Base-by-base conservation (phyloP, 2,797 vertebrate genomes). In the Otolemur crassicaudatus region DNA sequence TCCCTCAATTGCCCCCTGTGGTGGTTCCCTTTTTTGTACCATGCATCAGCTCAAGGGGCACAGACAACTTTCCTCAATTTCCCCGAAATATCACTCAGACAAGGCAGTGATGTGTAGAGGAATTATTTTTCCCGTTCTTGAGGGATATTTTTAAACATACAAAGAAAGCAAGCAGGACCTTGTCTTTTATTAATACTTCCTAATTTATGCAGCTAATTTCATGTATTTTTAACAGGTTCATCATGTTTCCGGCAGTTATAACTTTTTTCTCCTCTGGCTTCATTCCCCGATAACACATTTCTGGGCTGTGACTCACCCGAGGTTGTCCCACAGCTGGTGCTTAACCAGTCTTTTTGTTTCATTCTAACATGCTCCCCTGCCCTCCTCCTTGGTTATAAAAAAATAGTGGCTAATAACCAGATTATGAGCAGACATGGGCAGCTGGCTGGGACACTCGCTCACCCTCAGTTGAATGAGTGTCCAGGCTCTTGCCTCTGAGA, bases 211-310 rank as follows among this genome's bases (percentile, higher is more conserved):
- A 65, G 61, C 40, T 79, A 67, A 82, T 87, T 93, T 87, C 61
- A 49, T 90, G 61, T 88, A 63, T 92, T 95, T 96, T 88, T 94
- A 91, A 95, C 87, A 90, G 94, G 76, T 91, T 84, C 84, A n/a
- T 94, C 63, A 16, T 81, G 82, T 93, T 94, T 85, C 95, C 9
- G 27, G 77, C 91, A 90, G 65, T 94, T 90, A 58, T n/a, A 81
- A 80, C 49, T 60, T 82, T 40, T 90, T 89, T 43, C 63, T 53
- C 73, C 27, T 81, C 72, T 95, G 94, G 75, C 94, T 79, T 95
- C 58, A 27, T 34, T 94, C 79, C 69, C 79, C 87, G 91, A 90
- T 58, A 60, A 40, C 60, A 53, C 95, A 94, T 97, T 96, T 97
- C 94, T 96, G 91, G 80, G 67, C 79, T 56, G 60, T 96, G 93